Conservation (phyloP, 2,888 invertebrate genomes). For the Gnatocerus cornutus region DNA sequence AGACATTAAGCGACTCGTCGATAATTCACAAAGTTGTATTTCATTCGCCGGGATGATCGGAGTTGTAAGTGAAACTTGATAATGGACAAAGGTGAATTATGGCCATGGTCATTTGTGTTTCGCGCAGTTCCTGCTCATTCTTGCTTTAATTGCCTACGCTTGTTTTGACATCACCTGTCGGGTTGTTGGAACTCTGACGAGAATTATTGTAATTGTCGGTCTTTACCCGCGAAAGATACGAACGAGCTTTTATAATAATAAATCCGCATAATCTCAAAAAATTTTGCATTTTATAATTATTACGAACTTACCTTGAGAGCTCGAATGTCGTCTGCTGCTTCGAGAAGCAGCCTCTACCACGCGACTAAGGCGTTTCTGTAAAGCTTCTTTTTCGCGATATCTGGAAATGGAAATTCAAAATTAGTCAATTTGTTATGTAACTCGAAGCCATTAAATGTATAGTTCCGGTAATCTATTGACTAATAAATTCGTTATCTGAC, state of each 20-base stretch:
- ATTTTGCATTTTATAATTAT: no score
- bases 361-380: conserved; percentile 73
- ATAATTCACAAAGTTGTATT: conserved; percentile 37
- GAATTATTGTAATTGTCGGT: conserved; percentile 8
- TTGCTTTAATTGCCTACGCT: conserved; percentile 21
- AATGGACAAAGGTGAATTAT: conserved; percentile 35
- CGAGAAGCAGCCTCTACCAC: conserved; percentile 60
- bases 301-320: conserved; percentile 51
- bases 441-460: background rate
- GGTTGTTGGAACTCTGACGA: conserved; percentile 3
- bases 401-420: conserved; percentile 55
- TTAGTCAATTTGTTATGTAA: no score
- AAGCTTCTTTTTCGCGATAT: conserved; percentile 74
- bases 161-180: conserved; percentile 19
- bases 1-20: conserved; percentile 36
- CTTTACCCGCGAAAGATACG: no score
- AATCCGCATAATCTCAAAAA: no score
- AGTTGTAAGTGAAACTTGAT: conserved; percentile 41
- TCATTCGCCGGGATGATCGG: conserved; percentile 22
- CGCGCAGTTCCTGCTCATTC: conserved; percentile 7
- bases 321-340: conserved; percentile 52
- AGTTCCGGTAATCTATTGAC: background rate
- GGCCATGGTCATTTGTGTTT: background rate
- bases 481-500: background rate
- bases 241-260: no score